These are phyloP conservation scores for Sycophaga agraensis DNA, from an alignment of 1,140 invertebrate species.

Conservation along the genomic window DNA sequence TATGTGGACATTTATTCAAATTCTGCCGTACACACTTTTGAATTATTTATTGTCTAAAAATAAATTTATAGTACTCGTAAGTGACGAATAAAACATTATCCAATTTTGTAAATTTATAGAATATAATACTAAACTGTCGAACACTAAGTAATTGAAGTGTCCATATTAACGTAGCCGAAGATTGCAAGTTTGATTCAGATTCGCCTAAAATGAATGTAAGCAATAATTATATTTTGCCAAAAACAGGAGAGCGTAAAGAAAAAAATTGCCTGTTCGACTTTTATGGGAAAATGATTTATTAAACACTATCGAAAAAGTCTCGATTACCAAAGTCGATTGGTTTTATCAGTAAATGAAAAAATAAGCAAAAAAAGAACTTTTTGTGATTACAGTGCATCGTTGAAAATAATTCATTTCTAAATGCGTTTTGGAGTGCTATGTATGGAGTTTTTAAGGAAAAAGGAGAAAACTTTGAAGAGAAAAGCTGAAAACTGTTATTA, in stretches of 20 bases:
- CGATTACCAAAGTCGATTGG: constrained; percentile 34
- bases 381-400: constrained; percentile 31
- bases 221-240: constrained; percentile 29
- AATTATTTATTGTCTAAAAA: no score
- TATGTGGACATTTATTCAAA: no score
- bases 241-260: neutral
- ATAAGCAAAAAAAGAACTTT: neutral
- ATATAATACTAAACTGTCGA: no score
- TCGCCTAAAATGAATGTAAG: constrained; percentile 19
- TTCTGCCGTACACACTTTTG: no score
- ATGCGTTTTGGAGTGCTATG: constrained; percentile 29
- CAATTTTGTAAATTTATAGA: no score
- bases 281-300: constrained; percentile 10
- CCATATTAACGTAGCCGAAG: neutral
- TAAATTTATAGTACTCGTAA: no score
- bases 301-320: constrained; percentile 30
- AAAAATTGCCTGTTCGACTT: neutral
- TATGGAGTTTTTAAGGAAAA: constrained; percentile 14
- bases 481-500: constrained; percentile 22
- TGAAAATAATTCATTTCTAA: constrained; percentile 32
- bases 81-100: no score
- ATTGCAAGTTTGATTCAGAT: constrained; percentile 17
- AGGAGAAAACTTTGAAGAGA: constrained; percentile 1
- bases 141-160: no score
- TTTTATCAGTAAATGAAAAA: constrained; percentile 17